Conservation (phyloP, 2,797 vertebrate genomes). For the Sebastes melanostomus region DNA sequence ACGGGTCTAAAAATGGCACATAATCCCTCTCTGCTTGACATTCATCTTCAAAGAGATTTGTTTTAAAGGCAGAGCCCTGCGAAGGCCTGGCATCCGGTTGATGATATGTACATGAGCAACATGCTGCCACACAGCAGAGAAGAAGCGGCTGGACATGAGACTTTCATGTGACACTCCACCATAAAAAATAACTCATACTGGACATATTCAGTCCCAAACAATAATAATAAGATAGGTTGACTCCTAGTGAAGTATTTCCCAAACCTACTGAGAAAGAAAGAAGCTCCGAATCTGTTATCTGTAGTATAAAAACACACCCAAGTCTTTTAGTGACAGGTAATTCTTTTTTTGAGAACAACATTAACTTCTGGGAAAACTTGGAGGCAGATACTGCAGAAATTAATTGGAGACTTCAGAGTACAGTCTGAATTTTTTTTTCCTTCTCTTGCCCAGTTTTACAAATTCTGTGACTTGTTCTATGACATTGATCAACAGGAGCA, state of each 20-base stretch:
- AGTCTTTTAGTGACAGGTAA: background rate
- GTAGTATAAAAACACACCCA: background rate
- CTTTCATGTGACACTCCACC: background rate
- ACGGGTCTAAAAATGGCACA: constrained; percentile 64
- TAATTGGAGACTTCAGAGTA: background rate
- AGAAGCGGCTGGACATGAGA: constrained; percentile 8
- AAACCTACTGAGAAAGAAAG: background rate
- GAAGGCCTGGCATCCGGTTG: constrained; percentile 47
- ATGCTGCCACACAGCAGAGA: constrained; percentile 37
- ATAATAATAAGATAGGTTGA: background rate
- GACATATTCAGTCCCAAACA: background rate
- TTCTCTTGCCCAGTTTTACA: too few species aligned
- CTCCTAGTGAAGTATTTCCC: background rate
- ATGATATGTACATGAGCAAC: constrained; percentile 52
- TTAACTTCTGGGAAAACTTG: background rate
- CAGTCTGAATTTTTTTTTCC: background rate
- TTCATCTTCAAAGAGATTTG: constrained; percentile 69
- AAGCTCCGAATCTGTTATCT: background rate
- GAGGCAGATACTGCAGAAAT: background rate
- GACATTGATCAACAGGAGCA: too few species aligned
- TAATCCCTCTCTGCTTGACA: constrained; percentile 63
- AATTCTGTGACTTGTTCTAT: background rate
- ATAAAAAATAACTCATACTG: background rate
- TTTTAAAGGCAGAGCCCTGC: constrained; percentile 53
- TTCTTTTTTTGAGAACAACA: background rate